Percentiles rank a stretch among this genome's conserved stretches.
These are phyloP conservation scores for Heliocidaris erythrogramma DNA, from an alignment of 35 echinoderm and acorn worm species.

Conservation along the genomic window DNA sequence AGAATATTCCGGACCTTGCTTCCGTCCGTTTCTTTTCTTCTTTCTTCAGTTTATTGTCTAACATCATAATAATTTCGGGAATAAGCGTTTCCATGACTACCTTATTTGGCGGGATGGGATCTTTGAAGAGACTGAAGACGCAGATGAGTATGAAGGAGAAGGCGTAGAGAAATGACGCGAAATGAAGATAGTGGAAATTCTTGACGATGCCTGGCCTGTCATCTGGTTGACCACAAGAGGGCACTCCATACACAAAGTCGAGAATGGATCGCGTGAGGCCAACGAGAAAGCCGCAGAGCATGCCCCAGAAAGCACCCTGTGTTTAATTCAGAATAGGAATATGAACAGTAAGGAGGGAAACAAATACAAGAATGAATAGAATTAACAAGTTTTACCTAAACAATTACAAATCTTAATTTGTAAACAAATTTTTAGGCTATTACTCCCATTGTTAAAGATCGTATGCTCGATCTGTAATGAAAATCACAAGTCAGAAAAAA, in stretches of 20 bases:
- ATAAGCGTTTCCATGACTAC: background rate
- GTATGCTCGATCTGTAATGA: too few relatives aligned
- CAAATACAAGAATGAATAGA: too few relatives aligned
- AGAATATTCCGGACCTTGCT: too few relatives aligned
- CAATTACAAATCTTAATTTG: too few relatives aligned
- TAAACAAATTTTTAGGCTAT: too few relatives aligned
- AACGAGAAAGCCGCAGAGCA: conserved; percentile 65
- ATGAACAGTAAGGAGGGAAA: too few relatives aligned
- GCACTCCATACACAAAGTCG: conserved; percentile 73
- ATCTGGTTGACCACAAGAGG: conserved; percentile 74
- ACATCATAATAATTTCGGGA: too few relatives aligned
- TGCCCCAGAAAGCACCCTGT: conserved; percentile 91
- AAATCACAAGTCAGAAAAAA: too few relatives aligned
- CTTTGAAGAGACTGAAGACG: conserved; percentile 74
- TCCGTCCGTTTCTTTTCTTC: too few relatives aligned
- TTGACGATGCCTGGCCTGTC: conserved; percentile 58
- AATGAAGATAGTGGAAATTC: conserved; percentile 87
- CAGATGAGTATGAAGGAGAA: conserved; percentile 52
- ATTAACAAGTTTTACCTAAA: too few relatives aligned
- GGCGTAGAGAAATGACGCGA: conserved; percentile 75
- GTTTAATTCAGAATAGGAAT: background rate
- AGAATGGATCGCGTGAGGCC: conserved; percentile 64
- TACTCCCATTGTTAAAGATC: too few relatives aligned
- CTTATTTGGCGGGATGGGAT: conserved; percentile 57
- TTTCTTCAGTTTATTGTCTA: too few relatives aligned